These are phyloP conservation scores for Thaleichthys pacificus DNA, from an alignment of 2,797 vertebrate species.

Conservation along the genomic window DNA sequence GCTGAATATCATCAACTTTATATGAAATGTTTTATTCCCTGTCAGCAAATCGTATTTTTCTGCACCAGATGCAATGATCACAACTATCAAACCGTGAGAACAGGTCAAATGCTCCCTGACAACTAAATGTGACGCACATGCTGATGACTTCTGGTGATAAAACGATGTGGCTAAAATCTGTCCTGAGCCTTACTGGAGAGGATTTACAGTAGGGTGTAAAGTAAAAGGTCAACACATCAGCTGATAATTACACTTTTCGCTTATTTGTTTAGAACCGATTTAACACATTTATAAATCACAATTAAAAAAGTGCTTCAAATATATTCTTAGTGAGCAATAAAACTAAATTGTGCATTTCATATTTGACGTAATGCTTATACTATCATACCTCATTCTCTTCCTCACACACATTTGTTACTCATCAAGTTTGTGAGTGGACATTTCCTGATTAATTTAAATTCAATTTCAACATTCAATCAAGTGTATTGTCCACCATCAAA, in stretches of 20 bases:
- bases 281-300: not conserved
- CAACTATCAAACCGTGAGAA: slow-evolving; percentile 4
- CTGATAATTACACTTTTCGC: not conserved
- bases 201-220: not conserved
- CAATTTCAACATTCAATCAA: not conserved
- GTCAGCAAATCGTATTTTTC: not conserved
- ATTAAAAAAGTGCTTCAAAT: not conserved
- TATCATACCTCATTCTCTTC: not conserved
- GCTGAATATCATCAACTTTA: not conserved
- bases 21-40: not conserved
- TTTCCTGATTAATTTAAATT: not conserved
- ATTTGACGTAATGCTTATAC: not conserved
- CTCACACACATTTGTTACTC: not conserved
- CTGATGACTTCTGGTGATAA: slow-evolving; percentile 2
- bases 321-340: not conserved
- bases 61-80: slow-evolving; percentile 2
- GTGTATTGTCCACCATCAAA: not conserved
- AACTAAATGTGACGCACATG: slow-evolving; percentile 2
- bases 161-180: not conserved
- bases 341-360: not conserved
- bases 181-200: not conserved
- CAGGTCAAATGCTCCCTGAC: not conserved
- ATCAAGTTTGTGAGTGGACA: not conserved
- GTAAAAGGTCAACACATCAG: not conserved
- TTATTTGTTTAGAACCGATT: not conserved